Conservation (phyloP, 1,140 invertebrate genomes). For the Drosophila sp. region DNA sequence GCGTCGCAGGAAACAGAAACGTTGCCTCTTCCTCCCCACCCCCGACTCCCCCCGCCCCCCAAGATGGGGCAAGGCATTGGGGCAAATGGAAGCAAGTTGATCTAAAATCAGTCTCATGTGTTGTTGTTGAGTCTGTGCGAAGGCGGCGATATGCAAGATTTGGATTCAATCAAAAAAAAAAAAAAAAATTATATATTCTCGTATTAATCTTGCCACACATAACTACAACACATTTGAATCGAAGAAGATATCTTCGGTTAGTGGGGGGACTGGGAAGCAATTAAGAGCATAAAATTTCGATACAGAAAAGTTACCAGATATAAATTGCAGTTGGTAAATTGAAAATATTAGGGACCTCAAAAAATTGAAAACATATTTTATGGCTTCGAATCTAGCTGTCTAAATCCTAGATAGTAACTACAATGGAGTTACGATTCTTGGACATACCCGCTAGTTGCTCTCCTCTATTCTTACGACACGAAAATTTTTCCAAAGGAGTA, state of each 20-base stretch:
- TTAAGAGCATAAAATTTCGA: too few relatives aligned
- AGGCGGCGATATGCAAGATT: slow-evolving; percentile 76
- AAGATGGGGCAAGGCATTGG: slow-evolving; percentile 33
- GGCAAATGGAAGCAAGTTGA: slow-evolving; percentile 50
- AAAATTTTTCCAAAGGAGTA: too few relatives aligned
- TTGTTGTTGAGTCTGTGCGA: slow-evolving; percentile 38
- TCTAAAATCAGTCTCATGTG: slow-evolving; percentile 57
- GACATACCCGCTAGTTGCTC: too few relatives aligned
- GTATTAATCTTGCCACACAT: slow-evolving; percentile 10
- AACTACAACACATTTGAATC: slow-evolving; percentile 54
- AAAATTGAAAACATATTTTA: too few relatives aligned
- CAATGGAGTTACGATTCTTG: too few relatives aligned
- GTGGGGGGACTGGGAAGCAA: too few relatives aligned
- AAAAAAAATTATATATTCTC: background rate
- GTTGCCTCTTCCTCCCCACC: background rate
- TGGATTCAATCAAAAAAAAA: slow-evolving; percentile 41
- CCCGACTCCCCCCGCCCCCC: background rate
- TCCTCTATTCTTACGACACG: too few relatives aligned
- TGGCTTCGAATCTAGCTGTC: too few relatives aligned
- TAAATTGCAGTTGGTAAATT: too few relatives aligned
- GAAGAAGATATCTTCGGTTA: background rate
- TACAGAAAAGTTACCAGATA: too few relatives aligned
- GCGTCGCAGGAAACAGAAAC: slow-evolving; percentile 55
- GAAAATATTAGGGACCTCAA: too few relatives aligned
- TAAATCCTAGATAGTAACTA: too few relatives aligned